Percentiles rank a stretch among this genome's conserved stretches.
Evolutionary conservation across 2,888 invertebrate genomes (phyloP).

Genomic region (Cheilosia vernalis): DNA sequence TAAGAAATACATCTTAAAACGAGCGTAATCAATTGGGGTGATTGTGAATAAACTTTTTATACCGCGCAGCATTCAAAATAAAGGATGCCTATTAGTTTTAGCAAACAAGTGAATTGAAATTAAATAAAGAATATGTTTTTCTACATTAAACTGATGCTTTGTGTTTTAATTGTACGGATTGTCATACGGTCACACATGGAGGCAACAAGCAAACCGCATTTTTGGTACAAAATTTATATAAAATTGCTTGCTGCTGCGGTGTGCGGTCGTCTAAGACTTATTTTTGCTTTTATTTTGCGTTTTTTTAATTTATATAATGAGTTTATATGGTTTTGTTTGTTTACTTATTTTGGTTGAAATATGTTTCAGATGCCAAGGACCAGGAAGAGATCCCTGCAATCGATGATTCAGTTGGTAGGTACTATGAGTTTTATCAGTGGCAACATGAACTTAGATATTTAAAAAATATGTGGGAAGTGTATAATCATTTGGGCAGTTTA

Average conservation of each 20-base stretch:
- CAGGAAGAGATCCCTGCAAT: constrained; percentile 43
- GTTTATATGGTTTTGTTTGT: constrained; percentile 31
- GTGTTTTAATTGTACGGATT: no score
- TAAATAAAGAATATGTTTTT: no score
- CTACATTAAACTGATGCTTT: no score
- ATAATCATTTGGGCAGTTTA: no score
- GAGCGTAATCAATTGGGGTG: neutral
- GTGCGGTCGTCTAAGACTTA: constrained; percentile 42
- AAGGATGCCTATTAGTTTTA: neutral
- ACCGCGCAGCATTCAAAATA: neutral
- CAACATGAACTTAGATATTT: no score
- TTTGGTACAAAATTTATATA: no score
- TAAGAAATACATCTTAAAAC: constrained; percentile 59
- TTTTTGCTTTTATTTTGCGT: constrained; percentile 40
- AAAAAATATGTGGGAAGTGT: no score
- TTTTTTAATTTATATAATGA: constrained; percentile 52
- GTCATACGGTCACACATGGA: no score
- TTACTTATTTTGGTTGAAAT: constrained; percentile 61
- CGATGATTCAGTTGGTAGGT: constrained; percentile 76
- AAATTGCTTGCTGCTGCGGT: constrained; percentile 9
- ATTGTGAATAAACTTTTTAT: neutral
- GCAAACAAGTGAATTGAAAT: no score
- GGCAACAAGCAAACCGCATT: no score
- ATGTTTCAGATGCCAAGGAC: constrained; percentile 65
- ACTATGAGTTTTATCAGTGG: neutral